A percentile compares a stretch with the other conserved stretches of the same genome.
Evolutionary conservation across 2,888 invertebrate species (phyloP).

Genomic region (Andrena hattorfiana): DNA sequence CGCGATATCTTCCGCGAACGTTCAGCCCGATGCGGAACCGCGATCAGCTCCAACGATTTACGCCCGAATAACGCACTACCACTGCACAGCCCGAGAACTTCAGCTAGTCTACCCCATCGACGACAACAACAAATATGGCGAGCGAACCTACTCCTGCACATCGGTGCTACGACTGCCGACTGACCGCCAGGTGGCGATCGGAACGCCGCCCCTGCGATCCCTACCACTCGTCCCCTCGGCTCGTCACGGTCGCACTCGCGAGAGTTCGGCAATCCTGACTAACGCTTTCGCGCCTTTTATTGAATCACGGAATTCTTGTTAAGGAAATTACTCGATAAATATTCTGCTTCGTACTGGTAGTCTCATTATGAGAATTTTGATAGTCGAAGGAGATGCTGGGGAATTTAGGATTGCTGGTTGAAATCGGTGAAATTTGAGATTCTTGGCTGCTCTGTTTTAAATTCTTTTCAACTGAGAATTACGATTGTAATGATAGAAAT

Average conservation of each 20-base stretch:
- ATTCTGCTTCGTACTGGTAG: too few species aligned
- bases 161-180: constrained; percentile 62
- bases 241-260: constrained; percentile 37
- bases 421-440: too few species aligned
- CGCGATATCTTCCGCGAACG: constrained; percentile 47
- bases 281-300: constrained; percentile 28
- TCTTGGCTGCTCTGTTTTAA: too few species aligned
- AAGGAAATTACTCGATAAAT: too few species aligned
- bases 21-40: constrained; percentile 33
- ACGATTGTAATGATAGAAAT: too few species aligned
- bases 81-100: constrained; percentile 53
- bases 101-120: constrained; percentile 88
- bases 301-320: neutral
- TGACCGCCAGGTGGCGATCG: constrained; percentile 64
- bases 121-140: constrained; percentile 94
- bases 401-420: too few species aligned
- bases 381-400: neutral
- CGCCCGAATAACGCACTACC: constrained; percentile 55
- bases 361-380: neutral
- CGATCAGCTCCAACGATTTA: constrained; percentile 36
- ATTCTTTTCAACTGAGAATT: too few species aligned
- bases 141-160: constrained; percentile 79
- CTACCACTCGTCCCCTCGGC: constrained; percentile 1
- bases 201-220: constrained; percentile 37
- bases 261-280: neutral